Evolutionary conservation across 1,140 invertebrate genomes (phyloP), one percentile per base, ranked within the genome.

Genomic region (Hyposmocoma kahamanoa): DNA sequence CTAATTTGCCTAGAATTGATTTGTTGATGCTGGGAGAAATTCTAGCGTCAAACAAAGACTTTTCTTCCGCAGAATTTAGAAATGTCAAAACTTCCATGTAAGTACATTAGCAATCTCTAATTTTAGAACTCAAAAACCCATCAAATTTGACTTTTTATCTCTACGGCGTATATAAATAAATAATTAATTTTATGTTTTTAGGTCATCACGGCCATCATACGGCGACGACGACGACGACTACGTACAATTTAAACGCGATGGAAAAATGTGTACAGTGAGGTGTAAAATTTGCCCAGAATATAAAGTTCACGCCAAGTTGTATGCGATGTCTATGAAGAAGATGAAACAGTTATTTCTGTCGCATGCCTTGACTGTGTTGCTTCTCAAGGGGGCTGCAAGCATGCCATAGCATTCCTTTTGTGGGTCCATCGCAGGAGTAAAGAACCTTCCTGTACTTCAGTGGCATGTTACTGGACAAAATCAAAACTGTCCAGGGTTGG

Each of bases 371-470:
- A 71, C 39, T 74, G 67, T 64, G 61, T 51, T 18, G 64, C 66
- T 55, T 43, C 46, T 0, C 50, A 62, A 51, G 63, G 67, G 11
- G 77, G 76, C 11, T 87, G 84, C 44, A 83, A 86, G 53, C 79
- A 86, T 62, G 62, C 49, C 6, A 49, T 65, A 20, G 65, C 62
- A 22, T 56, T 66, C 11, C 11, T 67, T 0, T 62, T 70, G 62
- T 66, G 64, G 67, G 41, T 70, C n/a, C 58, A 68, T 59, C 42
- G 62, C 4, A 49, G 80, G 15, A 83, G 71, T 50, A 75, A 81
- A 47, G 72, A 86, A 18, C 76, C 76, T n/a, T 72, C 81, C n/a
- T 64, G 59, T 13, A 87, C 81, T 32, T 32, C 50, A 5, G 55
- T 59, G 0, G 45, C 77, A 17, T 86, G 80, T 26, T 86, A 86